These are phyloP conservation scores for Gulo gulo DNA, from an alignment of 2,113 vertebrate species.

Conservation along the genomic window DNA sequence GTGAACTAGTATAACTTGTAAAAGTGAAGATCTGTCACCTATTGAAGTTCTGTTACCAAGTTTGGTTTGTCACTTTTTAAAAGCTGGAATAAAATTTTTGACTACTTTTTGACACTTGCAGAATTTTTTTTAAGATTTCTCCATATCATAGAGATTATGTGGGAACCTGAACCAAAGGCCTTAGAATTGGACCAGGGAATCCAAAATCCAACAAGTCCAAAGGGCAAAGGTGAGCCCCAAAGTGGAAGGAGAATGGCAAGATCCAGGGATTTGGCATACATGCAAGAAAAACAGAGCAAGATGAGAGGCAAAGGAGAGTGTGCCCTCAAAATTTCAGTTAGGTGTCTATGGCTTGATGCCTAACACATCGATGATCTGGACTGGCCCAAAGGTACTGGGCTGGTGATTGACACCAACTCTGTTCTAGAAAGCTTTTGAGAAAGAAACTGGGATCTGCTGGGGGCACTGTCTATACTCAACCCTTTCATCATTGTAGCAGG, in stretches of 20 bases:
- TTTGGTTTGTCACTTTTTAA: constrained; percentile 25
- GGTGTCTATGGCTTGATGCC: not conserved
- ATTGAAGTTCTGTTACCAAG: not conserved
- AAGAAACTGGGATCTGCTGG: not conserved
- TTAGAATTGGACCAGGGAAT: not conserved
- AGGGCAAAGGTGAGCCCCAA: not conserved
- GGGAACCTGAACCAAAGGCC: not conserved
- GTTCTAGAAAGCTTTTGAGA: constrained; percentile 2
- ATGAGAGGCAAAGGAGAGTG: not conserved
- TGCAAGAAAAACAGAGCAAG: not conserved
- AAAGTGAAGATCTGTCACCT: not conserved
- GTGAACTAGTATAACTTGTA: not conserved
- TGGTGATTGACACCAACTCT: not conserved
- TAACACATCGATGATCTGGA: not conserved
- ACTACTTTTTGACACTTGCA: not conserved
- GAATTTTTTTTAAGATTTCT: not conserved
- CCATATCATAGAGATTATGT: not conserved
- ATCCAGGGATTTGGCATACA: not conserved
- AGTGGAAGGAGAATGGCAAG: not conserved
- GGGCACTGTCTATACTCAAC: not conserved
- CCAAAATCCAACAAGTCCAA: not conserved
- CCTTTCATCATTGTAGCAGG: constrained; percentile 33
- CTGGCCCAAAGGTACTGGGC: not conserved
- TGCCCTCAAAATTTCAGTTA: not conserved
- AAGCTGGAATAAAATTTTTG: not conserved